A percentile compares a stretch with the other conserved stretches of the same genome.
These are phyloP conservation scores for Hypsopygia costalis DNA, from an alignment of 2,888 invertebrate genomes.

Conservation along the genomic window DNA sequence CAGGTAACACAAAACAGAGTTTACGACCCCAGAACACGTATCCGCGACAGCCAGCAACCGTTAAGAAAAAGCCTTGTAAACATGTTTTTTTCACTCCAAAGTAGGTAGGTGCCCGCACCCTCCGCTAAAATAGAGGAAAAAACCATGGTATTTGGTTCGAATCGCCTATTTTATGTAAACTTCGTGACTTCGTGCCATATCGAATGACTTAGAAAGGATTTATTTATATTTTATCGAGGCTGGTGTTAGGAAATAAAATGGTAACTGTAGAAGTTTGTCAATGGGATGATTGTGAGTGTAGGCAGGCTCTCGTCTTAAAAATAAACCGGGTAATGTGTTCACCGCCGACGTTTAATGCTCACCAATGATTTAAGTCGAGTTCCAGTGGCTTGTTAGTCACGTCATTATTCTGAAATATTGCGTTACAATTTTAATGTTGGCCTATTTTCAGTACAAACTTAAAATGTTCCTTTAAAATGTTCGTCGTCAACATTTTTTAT, in stretches of 20 bases:
- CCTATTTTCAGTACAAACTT: conserved; percentile 1
- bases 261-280: conserved; percentile 45
- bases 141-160: conserved; percentile 67
- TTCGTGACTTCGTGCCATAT: conserved; percentile 77
- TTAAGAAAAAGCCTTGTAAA: conserved; percentile 64
- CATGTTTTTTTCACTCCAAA: conserved; percentile 67
- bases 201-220: conserved; percentile 77
- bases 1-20: conserved; percentile 54
- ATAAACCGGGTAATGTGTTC: conserved; percentile 43
- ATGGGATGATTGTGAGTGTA: conserved; percentile 50
- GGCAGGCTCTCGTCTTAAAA: conserved; percentile 41
- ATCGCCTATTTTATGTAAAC: conserved; percentile 79
- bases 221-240: conserved; percentile 60
- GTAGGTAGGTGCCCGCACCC: conserved; percentile 54
- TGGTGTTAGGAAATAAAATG: conserved; percentile 40
- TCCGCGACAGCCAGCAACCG: conserved; percentile 32
- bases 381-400: conserved; percentile 48
- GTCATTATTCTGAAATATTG: conserved; percentile 29
- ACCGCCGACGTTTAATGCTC: conserved; percentile 34
- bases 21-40: conserved; percentile 52
- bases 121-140: conserved; percentile 53
- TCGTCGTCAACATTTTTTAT: too few species aligned
- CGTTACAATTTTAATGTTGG: conserved; percentile 14
- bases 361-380: conserved; percentile 49
- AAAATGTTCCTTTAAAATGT: not conserved